A percentile compares a stretch with the other conserved stretches of the same genome.
phyloP scores from a whole-genome alignment of 2,888 invertebrate species.

The Drosophila buzzatii region DNA sequence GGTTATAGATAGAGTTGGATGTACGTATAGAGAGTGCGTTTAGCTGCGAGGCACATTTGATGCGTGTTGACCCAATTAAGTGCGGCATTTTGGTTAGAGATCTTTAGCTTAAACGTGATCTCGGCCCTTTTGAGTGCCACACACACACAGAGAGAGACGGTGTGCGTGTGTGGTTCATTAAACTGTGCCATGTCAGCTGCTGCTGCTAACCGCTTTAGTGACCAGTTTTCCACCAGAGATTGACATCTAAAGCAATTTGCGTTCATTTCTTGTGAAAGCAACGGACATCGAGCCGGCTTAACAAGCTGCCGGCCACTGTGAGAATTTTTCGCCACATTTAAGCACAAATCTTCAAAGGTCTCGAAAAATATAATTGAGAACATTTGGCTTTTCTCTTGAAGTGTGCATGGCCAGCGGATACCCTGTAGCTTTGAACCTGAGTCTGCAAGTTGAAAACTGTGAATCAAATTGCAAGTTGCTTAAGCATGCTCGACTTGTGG shows the following conservation, averaged over 20 bases:
- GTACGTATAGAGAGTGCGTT: conserved; percentile 2
- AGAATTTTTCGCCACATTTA: conserved; percentile 71
- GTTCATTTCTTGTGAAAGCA: conserved; percentile 74
- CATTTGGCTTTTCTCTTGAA: not conserved
- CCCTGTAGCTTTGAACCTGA: conserved; percentile 3
- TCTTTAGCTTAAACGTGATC: conserved; percentile 52
- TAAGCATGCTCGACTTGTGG: not conserved
- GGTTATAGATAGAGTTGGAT: not conserved
- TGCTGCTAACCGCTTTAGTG: conserved; percentile 30
- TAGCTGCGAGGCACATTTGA: conserved; percentile 22
- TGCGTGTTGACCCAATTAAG: conserved; percentile 55
- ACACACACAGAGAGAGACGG: conserved; percentile 17
- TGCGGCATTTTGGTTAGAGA: conserved; percentile 36
- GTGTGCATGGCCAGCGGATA: conserved; percentile 4
- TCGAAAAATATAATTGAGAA: conserved; percentile 29
- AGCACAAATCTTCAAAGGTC: conserved; percentile 44
- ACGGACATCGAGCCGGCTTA: conserved; percentile 49
- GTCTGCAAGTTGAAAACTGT: too few relatives aligned
- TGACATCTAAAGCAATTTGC: conserved; percentile 73
- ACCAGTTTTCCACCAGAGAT: conserved; percentile 73
- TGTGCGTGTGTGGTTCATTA: conserved; percentile 64
- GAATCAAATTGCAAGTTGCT: too few relatives aligned
- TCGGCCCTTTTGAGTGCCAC: conserved; percentile 54
- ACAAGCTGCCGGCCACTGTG: conserved; percentile 46
- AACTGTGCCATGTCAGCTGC: conserved; percentile 53